Conservation (phyloP, 2,797 vertebrate genomes). For the Lepus oiostolus region DNA sequence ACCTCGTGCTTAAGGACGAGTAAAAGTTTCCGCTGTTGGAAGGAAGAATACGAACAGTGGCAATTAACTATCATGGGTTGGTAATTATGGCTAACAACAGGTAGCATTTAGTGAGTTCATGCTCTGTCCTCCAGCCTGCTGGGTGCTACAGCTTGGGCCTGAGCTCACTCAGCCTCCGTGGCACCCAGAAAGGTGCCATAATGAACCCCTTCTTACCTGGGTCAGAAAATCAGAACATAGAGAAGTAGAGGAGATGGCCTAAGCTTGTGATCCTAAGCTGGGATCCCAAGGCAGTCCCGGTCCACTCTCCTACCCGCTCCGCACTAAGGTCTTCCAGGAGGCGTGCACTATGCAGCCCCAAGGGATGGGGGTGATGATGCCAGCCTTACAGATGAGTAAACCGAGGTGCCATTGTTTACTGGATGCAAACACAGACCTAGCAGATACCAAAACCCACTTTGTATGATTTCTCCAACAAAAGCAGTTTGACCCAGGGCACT, state of each 20-base stretch:
- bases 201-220: neutral
- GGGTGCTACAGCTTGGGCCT: neutral
- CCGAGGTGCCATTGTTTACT: neutral
- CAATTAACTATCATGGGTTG: neutral
- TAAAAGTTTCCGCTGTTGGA: neutral
- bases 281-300: neutral
- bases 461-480: neutral
- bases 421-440: neutral
- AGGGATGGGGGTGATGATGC: neutral
- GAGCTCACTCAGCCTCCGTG: neutral
- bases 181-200: neutral
- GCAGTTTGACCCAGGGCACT: neutral
- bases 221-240: neutral
- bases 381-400: neutral
- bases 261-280: neutral
- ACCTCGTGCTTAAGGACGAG: neutral
- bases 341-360: rapidly evolving
- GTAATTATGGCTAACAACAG: too few species aligned
- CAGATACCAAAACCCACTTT: neutral
- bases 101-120: neutral
- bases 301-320: neutral
- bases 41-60: neutral
- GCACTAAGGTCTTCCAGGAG: neutral
- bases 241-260: neutral
- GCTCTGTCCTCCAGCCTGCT: neutral